phyloP scores from a whole-genome alignment of 1,140 invertebrate species.

The Mesaphorura yosii region DNA sequence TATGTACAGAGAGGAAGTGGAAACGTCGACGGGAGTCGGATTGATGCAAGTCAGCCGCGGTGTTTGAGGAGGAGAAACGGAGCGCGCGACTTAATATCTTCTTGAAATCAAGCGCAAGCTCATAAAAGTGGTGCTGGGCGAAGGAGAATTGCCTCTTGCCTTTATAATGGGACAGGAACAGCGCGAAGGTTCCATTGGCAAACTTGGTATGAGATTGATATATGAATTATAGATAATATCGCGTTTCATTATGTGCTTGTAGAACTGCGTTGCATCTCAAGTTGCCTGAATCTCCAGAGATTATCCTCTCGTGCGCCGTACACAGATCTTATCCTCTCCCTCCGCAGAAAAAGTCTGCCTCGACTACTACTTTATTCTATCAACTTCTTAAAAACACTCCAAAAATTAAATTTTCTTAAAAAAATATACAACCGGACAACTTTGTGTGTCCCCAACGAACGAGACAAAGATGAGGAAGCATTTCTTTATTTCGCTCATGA shows the following conservation, averaged over 20 bases:
- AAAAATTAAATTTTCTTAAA: slow-evolving; percentile 24
- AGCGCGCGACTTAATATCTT: slow-evolving; percentile 17
- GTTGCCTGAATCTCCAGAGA: slow-evolving; percentile 28
- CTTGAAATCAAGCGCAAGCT: slow-evolving; percentile 24
- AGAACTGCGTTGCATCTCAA: slow-evolving; percentile 27
- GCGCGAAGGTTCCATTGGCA: slow-evolving; percentile 1
- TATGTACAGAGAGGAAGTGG: neutral
- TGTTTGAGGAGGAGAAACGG: no score
- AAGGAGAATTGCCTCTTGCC: slow-evolving; percentile 24
- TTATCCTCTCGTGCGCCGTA: slow-evolving; percentile 25
- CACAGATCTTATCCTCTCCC: no score
- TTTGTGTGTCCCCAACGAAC: slow-evolving; percentile 15
- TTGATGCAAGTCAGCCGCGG: no score
- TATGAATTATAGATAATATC: slow-evolving; percentile 32
- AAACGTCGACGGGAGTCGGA: neutral
- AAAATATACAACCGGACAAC: slow-evolving; percentile 8
- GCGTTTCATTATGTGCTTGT: slow-evolving; percentile 30
- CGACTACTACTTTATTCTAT: slow-evolving; percentile 26
- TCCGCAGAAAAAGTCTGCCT: slow-evolving; percentile 12
- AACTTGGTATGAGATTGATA: slow-evolving; percentile 29
- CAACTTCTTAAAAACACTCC: slow-evolving; percentile 26
- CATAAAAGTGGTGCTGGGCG: slow-evolving; percentile 22
- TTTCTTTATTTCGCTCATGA: slow-evolving; percentile 15
- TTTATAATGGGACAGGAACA: slow-evolving; percentile 19
- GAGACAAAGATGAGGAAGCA: no score